Evolutionary conservation across 2,797 vertebrate genomes (phyloP).

Genomic region (Picus viridis): DNA sequence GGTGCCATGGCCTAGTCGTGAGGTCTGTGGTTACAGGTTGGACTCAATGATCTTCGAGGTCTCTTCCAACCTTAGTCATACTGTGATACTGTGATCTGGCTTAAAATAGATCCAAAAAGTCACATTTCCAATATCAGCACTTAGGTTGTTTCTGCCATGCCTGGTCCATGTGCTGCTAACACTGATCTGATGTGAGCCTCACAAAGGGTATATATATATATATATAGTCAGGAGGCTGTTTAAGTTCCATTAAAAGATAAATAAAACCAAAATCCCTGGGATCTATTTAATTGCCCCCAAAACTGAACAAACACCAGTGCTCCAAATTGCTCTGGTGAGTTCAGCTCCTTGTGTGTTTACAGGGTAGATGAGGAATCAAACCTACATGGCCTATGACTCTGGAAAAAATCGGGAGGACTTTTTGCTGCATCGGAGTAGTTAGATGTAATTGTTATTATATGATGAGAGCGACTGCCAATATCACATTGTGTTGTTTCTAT

Average conservation of each 20-base stretch:
- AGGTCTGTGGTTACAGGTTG: no score
- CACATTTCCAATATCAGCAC: neutral
- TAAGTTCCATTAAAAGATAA: slow-evolving; percentile 27
- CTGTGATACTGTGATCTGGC: no score
- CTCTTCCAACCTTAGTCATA: no score
- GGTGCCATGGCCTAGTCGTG: no score
- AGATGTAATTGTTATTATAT: slow-evolving; percentile 23
- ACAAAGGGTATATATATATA: neutral
- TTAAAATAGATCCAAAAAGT: slow-evolving; percentile 1
- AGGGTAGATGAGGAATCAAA: neutral
- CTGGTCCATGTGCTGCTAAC: neutral
- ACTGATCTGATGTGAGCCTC: neutral
- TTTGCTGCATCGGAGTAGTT: neutral
- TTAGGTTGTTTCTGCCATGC: neutral
- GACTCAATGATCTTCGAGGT: no score
- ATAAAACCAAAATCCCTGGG: neutral
- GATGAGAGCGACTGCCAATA: neutral
- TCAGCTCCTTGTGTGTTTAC: neutral
- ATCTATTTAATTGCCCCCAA: neutral
- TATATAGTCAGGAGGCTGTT: neutral
- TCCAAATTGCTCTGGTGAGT: neutral
- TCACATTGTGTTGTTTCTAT: neutral
- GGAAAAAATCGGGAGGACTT: neutral
- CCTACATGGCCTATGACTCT: neutral
- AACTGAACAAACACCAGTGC: slow-evolving; percentile 23